Base-by-base conservation (phyloP, 2,797 vertebrate genomes). In the Protonibea diacanthus region DNA sequence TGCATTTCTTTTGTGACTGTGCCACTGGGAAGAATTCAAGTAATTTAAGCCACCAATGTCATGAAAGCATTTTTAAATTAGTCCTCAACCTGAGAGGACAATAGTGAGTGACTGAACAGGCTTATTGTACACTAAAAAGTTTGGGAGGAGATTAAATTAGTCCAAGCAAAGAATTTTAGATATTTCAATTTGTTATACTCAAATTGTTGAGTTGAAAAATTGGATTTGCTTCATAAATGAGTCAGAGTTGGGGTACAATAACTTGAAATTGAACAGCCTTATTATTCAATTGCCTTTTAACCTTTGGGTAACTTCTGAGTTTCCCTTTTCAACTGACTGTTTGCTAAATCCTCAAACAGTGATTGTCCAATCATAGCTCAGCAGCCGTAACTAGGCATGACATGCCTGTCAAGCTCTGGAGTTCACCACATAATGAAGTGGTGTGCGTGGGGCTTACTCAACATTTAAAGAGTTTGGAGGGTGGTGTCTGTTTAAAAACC, bases 111-210 rank as follows among this genome's bases (percentile, higher is more conserved):
- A 58, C 56, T 45, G 29, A 40, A 49, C 9, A 42, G 51, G 51
- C 8, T 14, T 47, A 33, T 25, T 61, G 12, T 40, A 53, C 5
- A 49, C 38, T 8, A 20, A 40, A 71, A 10, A 49, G 14, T 51
- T 70, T 60, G 59, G 25, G 13, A 49, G 47, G 17, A 55, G 27
- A 18, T 47, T 18, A 71, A 74, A 70, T 64, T 58, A 44, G 51
- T 27, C 13, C 33, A 40, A n/a, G 53, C n/a, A 42, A 15, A 57
- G 2, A 55, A 47, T 44, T 51, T 11, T 14, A 29, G 27, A 21
- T 29, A 21, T 65, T 65, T 71, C 18, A 49, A 25, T 68, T 59
- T 57, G 18, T 9, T 52, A 53, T 27, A 29, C 23, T 20, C 53
- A 25, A 40, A 45, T 21, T 21, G 25, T 20, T 58, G 12, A 52